Percentiles rank a stretch among this genome's conserved stretches.
phyloP scores from a whole-genome alignment of 1,140 invertebrate genomes.

The Drosophila micromelanica region DNA sequence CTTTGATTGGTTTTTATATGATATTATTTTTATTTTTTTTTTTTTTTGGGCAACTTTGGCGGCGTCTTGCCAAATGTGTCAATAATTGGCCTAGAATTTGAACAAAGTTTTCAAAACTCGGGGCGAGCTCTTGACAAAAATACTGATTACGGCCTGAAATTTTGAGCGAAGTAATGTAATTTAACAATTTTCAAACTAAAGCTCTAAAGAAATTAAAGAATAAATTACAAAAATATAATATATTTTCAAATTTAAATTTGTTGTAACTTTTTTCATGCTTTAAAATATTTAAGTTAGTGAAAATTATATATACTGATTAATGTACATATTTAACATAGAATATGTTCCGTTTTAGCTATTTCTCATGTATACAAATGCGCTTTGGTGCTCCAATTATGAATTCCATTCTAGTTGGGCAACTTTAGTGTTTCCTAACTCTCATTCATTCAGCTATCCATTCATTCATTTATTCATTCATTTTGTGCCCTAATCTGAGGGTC shows the following conservation, averaged over 20 bases:
- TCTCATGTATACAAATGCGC: conserved; percentile 2
- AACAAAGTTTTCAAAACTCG: conserved; percentile 26
- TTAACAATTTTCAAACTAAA: conserved; percentile 9
- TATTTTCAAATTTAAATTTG: not conserved
- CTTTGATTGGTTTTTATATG: conserved; percentile 80
- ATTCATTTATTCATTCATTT: conserved; percentile 74
- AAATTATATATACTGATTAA: not conserved
- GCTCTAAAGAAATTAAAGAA: no score
- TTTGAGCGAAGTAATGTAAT: conserved; percentile 9
- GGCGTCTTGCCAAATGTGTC: conserved; percentile 62
- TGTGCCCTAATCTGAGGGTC: conserved; percentile 34
- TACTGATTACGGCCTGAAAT: not conserved
- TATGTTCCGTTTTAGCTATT: conserved; percentile 5
- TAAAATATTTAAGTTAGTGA: no score
- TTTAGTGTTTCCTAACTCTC: conserved; percentile 33
- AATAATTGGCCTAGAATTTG: conserved; percentile 69
- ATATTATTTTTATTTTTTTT: conserved; percentile 44
- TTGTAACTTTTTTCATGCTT: no score
- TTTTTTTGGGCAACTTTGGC: conserved; percentile 20
- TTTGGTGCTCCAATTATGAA: conserved; percentile 45
- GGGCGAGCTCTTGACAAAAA: conserved; percentile 24
- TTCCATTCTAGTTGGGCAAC: conserved; percentile 43
- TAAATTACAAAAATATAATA: not conserved
- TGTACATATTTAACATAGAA: conserved; percentile 1
- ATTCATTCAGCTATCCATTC: conserved; percentile 39